phyloP scores from a whole-genome alignment of 2,797 vertebrate species.

The Tangara arthus region DNA sequence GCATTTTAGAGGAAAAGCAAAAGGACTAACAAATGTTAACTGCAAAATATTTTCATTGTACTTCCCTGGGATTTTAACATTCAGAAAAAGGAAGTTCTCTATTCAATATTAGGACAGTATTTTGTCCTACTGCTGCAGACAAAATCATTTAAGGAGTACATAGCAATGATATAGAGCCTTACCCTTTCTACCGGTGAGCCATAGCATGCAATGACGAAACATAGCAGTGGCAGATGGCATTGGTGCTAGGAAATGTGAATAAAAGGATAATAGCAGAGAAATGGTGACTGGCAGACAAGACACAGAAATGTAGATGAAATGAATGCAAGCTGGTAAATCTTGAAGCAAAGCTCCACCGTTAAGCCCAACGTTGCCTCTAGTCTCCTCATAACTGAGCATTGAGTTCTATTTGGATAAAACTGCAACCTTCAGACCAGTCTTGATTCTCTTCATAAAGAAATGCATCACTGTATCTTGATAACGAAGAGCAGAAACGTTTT shows the following conservation, averaged over 20 bases:
- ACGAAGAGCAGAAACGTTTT: slow-evolving; percentile 66
- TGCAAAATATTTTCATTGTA: slow-evolving; percentile 30
- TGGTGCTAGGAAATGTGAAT: slow-evolving; percentile 81
- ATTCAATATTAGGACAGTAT: not conserved
- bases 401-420: slow-evolving; percentile 69
- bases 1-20: slow-evolving; percentile 3
- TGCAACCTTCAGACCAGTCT: slow-evolving; percentile 70
- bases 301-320: slow-evolving; percentile 84
- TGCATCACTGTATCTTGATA: slow-evolving; percentile 65
- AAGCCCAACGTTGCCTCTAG: slow-evolving; percentile 72
- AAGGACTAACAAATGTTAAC: slow-evolving; percentile 9
- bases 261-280: slow-evolving; percentile 76
- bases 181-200: slow-evolving; percentile 99
- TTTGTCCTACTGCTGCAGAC: not conserved
- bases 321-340: slow-evolving; percentile 80
- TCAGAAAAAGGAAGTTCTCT: not conserved
- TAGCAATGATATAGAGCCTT: slow-evolving; percentile 81
- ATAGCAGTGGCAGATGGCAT: slow-evolving; percentile 98
- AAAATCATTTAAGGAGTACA: slow-evolving; percentile 27
- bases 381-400: slow-evolving; percentile 70
- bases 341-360: slow-evolving; percentile 78
- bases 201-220: slow-evolving; percentile 99
- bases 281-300: slow-evolving; percentile 75
- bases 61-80: not conserved
- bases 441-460: slow-evolving; percentile 70